These are phyloP conservation scores for Varanus komodoensis DNA, from an alignment of 2,113 vertebrate genomes.

Conservation along the genomic window DNA sequence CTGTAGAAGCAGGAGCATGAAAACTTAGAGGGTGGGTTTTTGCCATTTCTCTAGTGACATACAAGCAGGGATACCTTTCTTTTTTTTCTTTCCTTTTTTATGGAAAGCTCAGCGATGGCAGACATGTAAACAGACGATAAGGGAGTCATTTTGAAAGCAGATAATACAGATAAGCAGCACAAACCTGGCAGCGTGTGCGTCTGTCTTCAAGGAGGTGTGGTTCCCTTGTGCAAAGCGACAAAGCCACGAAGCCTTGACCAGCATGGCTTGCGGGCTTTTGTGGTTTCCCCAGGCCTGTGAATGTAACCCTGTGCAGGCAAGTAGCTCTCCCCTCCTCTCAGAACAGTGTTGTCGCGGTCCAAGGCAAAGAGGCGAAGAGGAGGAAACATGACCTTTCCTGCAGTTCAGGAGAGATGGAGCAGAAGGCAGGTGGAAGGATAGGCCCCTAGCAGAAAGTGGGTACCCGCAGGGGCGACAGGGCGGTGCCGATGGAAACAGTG, in stretches of 20 bases:
- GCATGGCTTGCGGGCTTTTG: not conserved
- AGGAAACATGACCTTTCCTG: not conserved
- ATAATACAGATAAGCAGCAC: not conserved
- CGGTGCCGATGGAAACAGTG: not conserved
- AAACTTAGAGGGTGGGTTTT: not conserved
- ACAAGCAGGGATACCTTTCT: conserved; percentile 49
- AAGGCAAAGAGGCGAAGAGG: not conserved
- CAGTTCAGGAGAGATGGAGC: not conserved
- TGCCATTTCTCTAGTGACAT: conserved; percentile 37
- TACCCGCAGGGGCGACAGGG: not conserved
- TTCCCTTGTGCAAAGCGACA: conserved; percentile 3
- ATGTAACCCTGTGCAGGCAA: not conserved
- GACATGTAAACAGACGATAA: conserved; percentile 24
- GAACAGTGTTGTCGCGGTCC: fast-evolving
- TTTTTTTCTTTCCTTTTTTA: conserved; percentile 49
- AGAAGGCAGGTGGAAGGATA: fast-evolving
- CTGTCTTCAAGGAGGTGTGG: conserved; percentile 27
- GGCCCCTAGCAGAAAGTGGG: fast-evolving
- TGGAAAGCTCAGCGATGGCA: conserved; percentile 52
- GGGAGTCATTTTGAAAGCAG: conserved; percentile 42
- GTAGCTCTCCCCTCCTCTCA: not conserved
- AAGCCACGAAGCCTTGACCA: not conserved
- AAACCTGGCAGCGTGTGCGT: conserved; percentile 9
- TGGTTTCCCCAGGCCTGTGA: not conserved
- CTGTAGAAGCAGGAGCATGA: not conserved